Percentiles rank a stretch among this genome's conserved stretches.
phyloP scores from a whole-genome alignment of 2,113 vertebrate species.

The Octodon degus region DNA sequence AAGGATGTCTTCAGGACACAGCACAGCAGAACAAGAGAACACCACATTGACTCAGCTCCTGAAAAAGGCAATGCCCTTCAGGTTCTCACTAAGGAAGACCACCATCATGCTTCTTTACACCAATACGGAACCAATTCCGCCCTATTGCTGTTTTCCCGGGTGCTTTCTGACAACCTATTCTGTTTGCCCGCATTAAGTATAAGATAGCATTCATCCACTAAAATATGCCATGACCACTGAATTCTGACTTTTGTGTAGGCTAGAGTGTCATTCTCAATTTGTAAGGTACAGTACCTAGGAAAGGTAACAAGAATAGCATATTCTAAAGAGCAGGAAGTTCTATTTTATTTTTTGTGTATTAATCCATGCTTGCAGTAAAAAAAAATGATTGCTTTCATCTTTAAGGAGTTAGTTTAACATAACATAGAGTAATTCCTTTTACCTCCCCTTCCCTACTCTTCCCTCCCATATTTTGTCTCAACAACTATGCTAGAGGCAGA shows the following conservation, averaged over 20 bases:
- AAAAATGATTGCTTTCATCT: background rate
- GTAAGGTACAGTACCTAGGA: background rate
- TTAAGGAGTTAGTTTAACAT: background rate
- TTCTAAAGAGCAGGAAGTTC: background rate
- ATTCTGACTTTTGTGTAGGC: background rate
- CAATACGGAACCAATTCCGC: background rate
- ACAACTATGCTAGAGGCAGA: background rate
- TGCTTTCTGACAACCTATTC: background rate
- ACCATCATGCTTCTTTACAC: background rate
- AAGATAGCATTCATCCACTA: background rate
- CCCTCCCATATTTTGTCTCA: background rate
- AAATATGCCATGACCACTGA: background rate
- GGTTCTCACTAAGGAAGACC: background rate
- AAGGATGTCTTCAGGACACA: background rate
- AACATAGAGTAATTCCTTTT: background rate
- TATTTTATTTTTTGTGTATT: background rate
- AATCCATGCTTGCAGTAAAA: background rate
- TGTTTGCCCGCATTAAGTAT: background rate
- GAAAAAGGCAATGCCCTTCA: background rate
- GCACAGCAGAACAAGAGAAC: background rate
- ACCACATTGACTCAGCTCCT: background rate
- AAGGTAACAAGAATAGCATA: background rate
- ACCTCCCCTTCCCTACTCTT: background rate
- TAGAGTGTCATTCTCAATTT: background rate
- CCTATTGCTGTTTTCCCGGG: background rate